Evolutionary conservation across 2,888 invertebrate genomes (phyloP), one percentile per base, ranked within the genome.

Genomic region (Sarcophaga carnaria): DNA sequence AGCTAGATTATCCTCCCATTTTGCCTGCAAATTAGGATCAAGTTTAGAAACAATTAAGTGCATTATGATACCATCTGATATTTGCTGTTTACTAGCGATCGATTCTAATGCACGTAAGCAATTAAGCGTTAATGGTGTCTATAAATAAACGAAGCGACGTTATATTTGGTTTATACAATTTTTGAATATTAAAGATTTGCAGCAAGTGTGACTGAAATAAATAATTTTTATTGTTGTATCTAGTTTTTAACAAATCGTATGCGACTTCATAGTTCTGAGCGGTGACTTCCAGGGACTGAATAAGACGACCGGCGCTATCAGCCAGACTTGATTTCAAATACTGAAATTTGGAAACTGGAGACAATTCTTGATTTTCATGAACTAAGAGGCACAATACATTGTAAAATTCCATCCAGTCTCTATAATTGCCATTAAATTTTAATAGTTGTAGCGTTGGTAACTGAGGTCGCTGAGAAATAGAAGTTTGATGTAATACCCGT

Each of bases 221-320:
- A 6, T 64, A 27, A 27, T 22, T 27, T 47, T 71, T 79, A 27
- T 79, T 79, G 27, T 72, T 63, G 20, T 66, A 66, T 59, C 72
- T 66, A 12, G 20, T n/a, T 27, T 66, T 62, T 10, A 80, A 49
- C 1, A 87, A n/a, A 62, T 83, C 81, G 0, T 84, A 60, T 4
- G 88, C 88, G 6, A 78, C 86, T 25, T 62, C 76, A 12, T 88
- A 85, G n/a, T 86, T 87, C 20, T 79, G 67, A 4, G 75, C 64
- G 4, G 85, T 85, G 45, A 84, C 82, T 72, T 88, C 85, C 54
- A 86, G 20, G 83, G 86, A 86, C 37, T 88, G 84, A 49, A 86
- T 77, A 1, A 86, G 54, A 14, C 75, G 76, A 12, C 79, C 69
- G 0, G 82, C 82, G 17, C 60, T 67, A 12, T 67, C 84, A 10